phyloP scores from a whole-genome alignment of 35 echinoderm and acorn worm genomes.

The Amphiura filiformis region DNA sequence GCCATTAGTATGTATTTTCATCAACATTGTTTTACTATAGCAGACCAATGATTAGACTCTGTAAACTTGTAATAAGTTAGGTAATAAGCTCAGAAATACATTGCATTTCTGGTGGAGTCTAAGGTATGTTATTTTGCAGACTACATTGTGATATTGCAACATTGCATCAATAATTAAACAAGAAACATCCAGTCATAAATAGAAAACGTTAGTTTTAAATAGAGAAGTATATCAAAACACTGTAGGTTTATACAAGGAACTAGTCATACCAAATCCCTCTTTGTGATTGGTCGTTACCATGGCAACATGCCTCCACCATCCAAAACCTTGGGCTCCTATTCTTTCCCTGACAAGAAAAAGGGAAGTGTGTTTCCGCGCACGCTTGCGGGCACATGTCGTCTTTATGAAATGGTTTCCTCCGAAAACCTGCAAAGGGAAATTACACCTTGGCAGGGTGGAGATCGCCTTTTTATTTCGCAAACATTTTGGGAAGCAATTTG shows the following conservation, averaged over 20 bases:
- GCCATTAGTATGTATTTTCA: too few species aligned
- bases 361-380: neutral
- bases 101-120: too few species aligned
- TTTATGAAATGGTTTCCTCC: slow-evolving; percentile 4
- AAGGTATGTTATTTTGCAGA: too few species aligned
- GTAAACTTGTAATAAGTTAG: too few species aligned
- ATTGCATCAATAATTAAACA: neutral
- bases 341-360: neutral
- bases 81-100: too few species aligned
- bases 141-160: neutral
- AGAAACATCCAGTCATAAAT: neutral
- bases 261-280: neutral
- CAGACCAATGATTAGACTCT: too few species aligned
- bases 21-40: too few species aligned
- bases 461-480: neutral
- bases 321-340: slow-evolving; percentile 6
- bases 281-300: neutral
- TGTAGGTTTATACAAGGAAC: neutral
- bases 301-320: neutral
- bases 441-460: neutral
- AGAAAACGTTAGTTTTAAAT: neutral
- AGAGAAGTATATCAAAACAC: neutral
- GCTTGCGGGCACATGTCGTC: slow-evolving; percentile 11
- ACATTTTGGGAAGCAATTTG: neutral
- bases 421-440: neutral